phyloP scores from a whole-genome alignment of 2,797 vertebrate species.

The Typhlichthys eigenmanni region DNA sequence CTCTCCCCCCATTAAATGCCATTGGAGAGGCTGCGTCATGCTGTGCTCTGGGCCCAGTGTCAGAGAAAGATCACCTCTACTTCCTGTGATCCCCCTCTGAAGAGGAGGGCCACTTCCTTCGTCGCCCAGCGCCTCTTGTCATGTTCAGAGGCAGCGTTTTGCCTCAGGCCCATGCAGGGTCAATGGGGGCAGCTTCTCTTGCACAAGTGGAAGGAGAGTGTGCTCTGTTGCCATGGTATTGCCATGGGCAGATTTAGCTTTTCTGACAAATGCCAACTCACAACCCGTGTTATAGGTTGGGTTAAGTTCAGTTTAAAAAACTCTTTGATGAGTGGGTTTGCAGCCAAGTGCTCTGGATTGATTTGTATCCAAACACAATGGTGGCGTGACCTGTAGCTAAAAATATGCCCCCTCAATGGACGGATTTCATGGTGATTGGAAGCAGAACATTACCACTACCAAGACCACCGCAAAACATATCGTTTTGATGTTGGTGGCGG shows the following conservation, averaged over 20 bases:
- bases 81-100: conserved; percentile 53
- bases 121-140: conserved; percentile 52
- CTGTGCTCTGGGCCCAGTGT: conserved; percentile 36
- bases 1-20: conserved; percentile 28
- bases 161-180: conserved; percentile 10
- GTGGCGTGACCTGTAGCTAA: too few species aligned
- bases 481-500: too few species aligned
- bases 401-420: too few species aligned
- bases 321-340: too few species aligned
- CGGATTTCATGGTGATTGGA: too few species aligned
- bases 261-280: conserved; percentile 23
- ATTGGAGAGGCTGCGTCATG: conserved; percentile 36
- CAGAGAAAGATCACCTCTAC: conserved; percentile 42
- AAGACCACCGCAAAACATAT: too few species aligned
- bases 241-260: conserved; percentile 11
- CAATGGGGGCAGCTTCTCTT: conserved; percentile 18
- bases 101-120: conserved; percentile 57
- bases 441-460: too few species aligned
- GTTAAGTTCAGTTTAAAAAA: too few species aligned
- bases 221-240: conserved; percentile 31
- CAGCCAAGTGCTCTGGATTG: too few species aligned
- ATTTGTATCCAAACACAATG: too few species aligned
- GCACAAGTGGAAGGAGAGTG: conserved; percentile 9
- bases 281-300: too few species aligned
- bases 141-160: conserved; percentile 43